Percentiles rank a stretch among this genome's conserved stretches.
These are phyloP conservation scores for Cantharis lateralis DNA, from an alignment of 2,888 invertebrate species.

Conservation along the genomic window DNA sequence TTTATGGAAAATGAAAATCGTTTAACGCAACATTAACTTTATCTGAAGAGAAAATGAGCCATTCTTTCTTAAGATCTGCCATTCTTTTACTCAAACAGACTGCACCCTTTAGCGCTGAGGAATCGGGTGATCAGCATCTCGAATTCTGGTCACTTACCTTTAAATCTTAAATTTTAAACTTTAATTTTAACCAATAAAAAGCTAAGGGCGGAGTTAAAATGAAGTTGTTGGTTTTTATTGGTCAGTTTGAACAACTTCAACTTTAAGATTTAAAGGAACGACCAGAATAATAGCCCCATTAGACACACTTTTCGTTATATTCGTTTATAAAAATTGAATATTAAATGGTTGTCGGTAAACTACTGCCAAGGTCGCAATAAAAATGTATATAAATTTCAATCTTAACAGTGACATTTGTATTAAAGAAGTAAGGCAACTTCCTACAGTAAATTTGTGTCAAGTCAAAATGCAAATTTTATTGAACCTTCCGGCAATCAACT, in stretches of 20 bases:
- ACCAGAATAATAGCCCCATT: too few relatives aligned
- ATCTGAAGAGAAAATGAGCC: neutral
- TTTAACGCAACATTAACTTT: neutral
- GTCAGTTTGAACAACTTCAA: too few relatives aligned
- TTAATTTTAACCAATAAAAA: too few relatives aligned
- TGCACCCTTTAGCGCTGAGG: neutral
- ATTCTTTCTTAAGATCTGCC: neutral
- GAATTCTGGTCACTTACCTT: neutral
- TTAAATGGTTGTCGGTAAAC: neutral
- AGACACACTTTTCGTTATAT: neutral
- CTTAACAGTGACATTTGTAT: neutral
- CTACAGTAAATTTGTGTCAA: constrained; percentile 31
- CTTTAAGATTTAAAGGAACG: too few relatives aligned
- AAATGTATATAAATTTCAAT: neutral
- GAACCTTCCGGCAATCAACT: constrained; percentile 27
- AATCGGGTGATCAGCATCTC: neutral
- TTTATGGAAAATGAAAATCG: neutral
- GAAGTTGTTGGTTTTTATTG: too few relatives aligned
- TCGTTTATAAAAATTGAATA: neutral
- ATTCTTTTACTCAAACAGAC: neutral
- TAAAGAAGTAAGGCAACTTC: constrained; percentile 8
- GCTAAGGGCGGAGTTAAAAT: too few relatives aligned
- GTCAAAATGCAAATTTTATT: constrained; percentile 32
- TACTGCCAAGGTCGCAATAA: constrained; percentile 1
- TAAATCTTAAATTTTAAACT: too few relatives aligned